A percentile compares a stretch with the other conserved stretches of the same genome.
Evolutionary conservation across 2,113 vertebrate species (phyloP).

Genomic region (Nansenia antarctica): DNA sequence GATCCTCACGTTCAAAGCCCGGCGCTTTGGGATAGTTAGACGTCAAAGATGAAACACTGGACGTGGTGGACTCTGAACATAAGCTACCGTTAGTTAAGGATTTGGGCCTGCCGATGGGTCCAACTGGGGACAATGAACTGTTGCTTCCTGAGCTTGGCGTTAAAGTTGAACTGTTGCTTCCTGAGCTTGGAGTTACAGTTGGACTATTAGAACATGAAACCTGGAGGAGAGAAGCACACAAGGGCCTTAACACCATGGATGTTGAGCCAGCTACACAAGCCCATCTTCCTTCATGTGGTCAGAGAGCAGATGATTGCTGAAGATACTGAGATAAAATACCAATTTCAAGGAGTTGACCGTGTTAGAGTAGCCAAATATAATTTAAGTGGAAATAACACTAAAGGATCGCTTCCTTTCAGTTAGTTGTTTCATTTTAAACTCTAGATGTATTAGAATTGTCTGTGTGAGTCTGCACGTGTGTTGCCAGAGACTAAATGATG

Average conservation of each 20-base stretch:
- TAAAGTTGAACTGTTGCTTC: slow-evolving; percentile 84
- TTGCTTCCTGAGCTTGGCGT: slow-evolving; percentile 83
- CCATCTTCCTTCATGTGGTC: slow-evolving; percentile 10
- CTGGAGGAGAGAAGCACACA: slow-evolving; percentile 79
- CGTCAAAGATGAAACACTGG: slow-evolving; percentile 80
- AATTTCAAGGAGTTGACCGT: not conserved
- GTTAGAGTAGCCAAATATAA: too few relatives aligned
- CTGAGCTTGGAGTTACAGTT: slow-evolving; percentile 82
- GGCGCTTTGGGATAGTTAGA: slow-evolving; percentile 85
- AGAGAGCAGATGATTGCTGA: not conserved
- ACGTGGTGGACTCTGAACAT: slow-evolving; percentile 81
- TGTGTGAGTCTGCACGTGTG: not conserved
- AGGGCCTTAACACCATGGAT: slow-evolving; percentile 56
- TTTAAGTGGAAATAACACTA: too few relatives aligned
- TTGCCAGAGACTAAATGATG: not conserved
- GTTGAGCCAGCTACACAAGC: slow-evolving; percentile 28
- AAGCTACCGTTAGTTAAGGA: slow-evolving; percentile 79
- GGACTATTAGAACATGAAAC: slow-evolving; percentile 84
- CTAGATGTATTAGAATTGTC: not conserved
- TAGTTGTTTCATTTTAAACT: not conserved
- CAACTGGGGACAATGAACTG: slow-evolving; percentile 83
- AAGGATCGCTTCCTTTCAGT: too few relatives aligned
- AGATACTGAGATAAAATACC: not conserved
- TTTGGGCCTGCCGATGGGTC: slow-evolving; percentile 80
- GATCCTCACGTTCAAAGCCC: slow-evolving; percentile 86